Conservation (phyloP, 2,797 vertebrate genomes). For the Scolopax bukidnonensis region DNA sequence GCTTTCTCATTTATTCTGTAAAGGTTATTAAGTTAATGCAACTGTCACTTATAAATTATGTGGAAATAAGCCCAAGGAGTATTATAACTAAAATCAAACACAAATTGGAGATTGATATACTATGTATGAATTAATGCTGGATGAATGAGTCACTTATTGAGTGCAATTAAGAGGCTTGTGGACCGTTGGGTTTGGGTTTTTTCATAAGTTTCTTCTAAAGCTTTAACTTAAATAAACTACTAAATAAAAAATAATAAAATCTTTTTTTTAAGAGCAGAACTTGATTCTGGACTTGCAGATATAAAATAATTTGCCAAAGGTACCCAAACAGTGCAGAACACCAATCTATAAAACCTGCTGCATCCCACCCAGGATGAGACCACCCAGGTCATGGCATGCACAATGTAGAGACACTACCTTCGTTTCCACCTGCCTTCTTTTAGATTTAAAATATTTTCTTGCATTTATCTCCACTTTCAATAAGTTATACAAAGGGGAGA, state of each 20-base stretch:
- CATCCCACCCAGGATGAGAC: not conserved
- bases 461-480: not conserved
- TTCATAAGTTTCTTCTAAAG: not conserved
- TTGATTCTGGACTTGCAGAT: not conserved
- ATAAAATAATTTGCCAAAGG: not conserved
- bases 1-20: constrained; percentile 38
- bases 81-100: constrained; percentile 57
- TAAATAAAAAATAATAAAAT: not conserved
- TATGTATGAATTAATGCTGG: constrained; percentile 25
- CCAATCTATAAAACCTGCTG: not conserved
- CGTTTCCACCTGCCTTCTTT: not conserved
- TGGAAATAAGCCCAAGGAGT: constrained; percentile 49
- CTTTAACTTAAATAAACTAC: constrained; percentile 16
- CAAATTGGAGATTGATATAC: constrained; percentile 43
- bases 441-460: not conserved
- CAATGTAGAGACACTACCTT: not conserved
- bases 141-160: constrained; percentile 5
- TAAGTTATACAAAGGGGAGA: not conserved
- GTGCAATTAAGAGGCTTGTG: not conserved
- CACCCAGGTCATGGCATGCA: not conserved
- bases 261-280: not conserved
- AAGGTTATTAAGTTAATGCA: constrained; percentile 61
- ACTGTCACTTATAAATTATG: constrained; percentile 52
- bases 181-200: not conserved
- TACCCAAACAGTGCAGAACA: not conserved